These are phyloP conservation scores for Hetaerina americana DNA, from an alignment of 1,140 invertebrate genomes.

Conservation along the genomic window DNA sequence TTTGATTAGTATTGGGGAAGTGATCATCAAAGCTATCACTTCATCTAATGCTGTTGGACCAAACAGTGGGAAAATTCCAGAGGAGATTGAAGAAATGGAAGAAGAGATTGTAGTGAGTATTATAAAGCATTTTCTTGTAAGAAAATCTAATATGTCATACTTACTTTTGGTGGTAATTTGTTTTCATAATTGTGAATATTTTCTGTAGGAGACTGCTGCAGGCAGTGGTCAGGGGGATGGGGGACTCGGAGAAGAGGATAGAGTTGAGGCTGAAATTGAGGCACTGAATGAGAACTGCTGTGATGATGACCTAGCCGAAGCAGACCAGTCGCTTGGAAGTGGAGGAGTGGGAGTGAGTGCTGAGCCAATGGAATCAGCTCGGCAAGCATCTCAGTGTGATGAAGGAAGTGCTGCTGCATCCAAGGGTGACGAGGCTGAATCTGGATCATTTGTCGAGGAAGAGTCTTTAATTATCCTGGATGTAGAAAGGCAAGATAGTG, in stretches of 20 bases:
- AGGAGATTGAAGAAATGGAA: neutral
- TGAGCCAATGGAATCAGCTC: no score
- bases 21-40: constrained; percentile 9
- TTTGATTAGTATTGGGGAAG: constrained; percentile 8
- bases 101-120: neutral
- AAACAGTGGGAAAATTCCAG: neutral
- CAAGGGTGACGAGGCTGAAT: no score
- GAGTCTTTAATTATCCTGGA: no score
- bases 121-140: neutral
- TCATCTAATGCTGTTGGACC: constrained; percentile 4
- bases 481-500: no score
- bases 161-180: neutral
- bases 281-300: neutral
- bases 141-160: neutral
- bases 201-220: neutral
- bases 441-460: no score
- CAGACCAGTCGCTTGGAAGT: constrained; percentile 26
- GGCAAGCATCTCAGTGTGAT: no score
- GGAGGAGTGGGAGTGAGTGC: no score
- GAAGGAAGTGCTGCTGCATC: no score
- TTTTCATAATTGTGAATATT: neutral
- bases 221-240: no score
- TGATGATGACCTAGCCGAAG: constrained; percentile 36
- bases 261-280: neutral
- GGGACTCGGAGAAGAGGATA: no score